Percentiles rank a stretch among this genome's conserved stretches.
These are phyloP conservation scores for Andrena minutula DNA, from an alignment of 2,888 invertebrate genomes.

Conservation along the genomic window DNA sequence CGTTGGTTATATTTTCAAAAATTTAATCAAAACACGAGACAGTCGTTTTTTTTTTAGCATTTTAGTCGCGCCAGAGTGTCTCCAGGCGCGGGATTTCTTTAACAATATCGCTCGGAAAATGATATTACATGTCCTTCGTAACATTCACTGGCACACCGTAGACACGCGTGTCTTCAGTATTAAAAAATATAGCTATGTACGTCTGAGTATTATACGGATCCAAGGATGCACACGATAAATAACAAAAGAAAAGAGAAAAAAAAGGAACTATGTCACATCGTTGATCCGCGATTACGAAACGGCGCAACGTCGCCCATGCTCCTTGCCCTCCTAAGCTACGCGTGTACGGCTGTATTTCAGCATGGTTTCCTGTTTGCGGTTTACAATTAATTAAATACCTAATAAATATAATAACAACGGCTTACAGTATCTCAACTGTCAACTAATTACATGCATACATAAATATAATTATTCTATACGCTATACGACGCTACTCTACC, in stretches of 20 bases:
- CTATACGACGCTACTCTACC: constrained; percentile 58
- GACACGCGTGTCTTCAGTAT: constrained; percentile 26
- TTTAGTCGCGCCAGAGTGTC: neutral
- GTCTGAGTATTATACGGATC: constrained; percentile 66
- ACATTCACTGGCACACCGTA: constrained; percentile 29
- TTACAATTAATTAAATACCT: constrained; percentile 55
- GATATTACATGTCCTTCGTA: neutral
- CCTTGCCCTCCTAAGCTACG: constrained; percentile 21
- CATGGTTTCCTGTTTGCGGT: constrained; percentile 34
- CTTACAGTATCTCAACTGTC: constrained; percentile 55
- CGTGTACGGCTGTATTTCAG: constrained; percentile 16
- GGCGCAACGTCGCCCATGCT: constrained; percentile 14
- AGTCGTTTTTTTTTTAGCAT: no score
- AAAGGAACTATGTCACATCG: neutral
- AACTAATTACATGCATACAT: constrained; percentile 70
- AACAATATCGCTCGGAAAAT: neutral
- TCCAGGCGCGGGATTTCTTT: neutral
- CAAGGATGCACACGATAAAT: constrained; percentile 21
- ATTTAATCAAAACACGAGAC: constrained; percentile 3
- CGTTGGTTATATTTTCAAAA: constrained; percentile 8
- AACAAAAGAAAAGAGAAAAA: constrained; percentile 15
- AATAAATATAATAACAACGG: constrained; percentile 61
- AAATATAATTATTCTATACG: constrained; percentile 65
- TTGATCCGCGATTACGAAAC: constrained; percentile 23
- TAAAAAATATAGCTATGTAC: constrained; percentile 41